Base-by-base conservation (phyloP, 2,113 vertebrate genomes). In the Neodon shergylaensis region DNA sequence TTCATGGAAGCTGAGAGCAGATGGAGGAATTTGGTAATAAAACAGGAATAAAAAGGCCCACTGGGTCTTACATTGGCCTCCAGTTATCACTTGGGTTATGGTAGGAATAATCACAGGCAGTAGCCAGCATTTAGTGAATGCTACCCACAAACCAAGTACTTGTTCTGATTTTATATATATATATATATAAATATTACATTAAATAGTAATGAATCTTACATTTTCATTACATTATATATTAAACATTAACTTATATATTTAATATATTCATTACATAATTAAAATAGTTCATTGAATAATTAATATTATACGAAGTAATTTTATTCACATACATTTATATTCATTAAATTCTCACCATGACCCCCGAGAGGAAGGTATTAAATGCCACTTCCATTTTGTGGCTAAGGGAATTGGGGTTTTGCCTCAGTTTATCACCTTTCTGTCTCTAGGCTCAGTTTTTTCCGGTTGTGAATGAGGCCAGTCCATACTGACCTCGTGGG, bases 221-320 rank as follows among this genome's bases (percentile, higher is more conserved):
- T 42, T 84, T 88, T 88, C 26, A 65, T 49, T 63, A 82, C 10
- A 47, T 81, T 33, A 73, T 93, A 73, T 76, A 90, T 94, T 76
- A 94, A 94, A 83, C 22, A 42, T 63, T 42, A 61, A 63, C 39
- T 58, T 12, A 54, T 24, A 28, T 65, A 49, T 52, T 90, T 84
- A 58, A 61, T 36, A 36, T n/a, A 89, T 81, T 85, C 42, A 66
- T 28, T 63, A 77, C 73, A 82, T 92, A 92, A 92, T 92, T 73
- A 85, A 92, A 76, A 85, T 14, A 49, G 44, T n/a, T 44, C 42
- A 52, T 49, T 92, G 54, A 89, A 73, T 52, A 94, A 94, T 54
- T 65, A 90, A 90, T 77, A 68, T 74, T 84, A 77, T 77, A 31
- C 52, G 76, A 22, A 61, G 19, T 61, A 14, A 70, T 49, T 58